Evolutionary conservation across 2,797 vertebrate genomes (phyloP), one percentile per base, ranked within the genome.

Genomic region (Bufotes viridis): DNA sequence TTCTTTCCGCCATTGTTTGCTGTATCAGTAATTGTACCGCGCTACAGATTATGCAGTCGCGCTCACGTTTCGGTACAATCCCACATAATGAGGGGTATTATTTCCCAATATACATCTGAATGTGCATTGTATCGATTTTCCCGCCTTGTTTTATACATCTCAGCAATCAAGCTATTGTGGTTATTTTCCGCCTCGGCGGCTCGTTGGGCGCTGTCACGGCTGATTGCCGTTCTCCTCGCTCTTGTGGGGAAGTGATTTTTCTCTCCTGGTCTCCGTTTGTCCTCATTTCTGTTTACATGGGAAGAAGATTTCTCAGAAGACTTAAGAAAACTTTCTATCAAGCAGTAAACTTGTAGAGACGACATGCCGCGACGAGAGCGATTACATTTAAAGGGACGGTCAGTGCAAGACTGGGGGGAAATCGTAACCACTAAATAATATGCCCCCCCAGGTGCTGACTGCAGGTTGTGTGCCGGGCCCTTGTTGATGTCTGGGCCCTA

Each of bases 151-250:
- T 63, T 34, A 72, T 58, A 80, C 34, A 3, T 70, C 29, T 82
- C 60, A 24, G 80, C 84, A 86, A 82, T 89, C 58, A 78, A 88
- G 69, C 84, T 49, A 85, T 86, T 86, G 61, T 78, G 78, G 57
- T 85, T 89, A 86, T 89, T 89, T 89, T 86, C 72, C 61, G 61
- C 84, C 24, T 29, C 81, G 78, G 60, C 34, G n/a, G 14, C 29
- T 79, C 78, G 51, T 61, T 34, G 61, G 7, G 15, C n/a, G 51
- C 69, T 53, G 69, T 84, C 75, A 81, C n/a, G 24, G 22, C 34
- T 89, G 78, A 89, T 89, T 89, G 79, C 55, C 75, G 26, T 29
- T 81, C 49, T 72, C 29, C 51, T 67, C 57, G 75, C 60, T 70
- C 61, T 84, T 79, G 51, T 42, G 55, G 34, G 26, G 72, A 18